Evolutionary conservation across 2,113 vertebrate species (phyloP).

Genomic region (Colossoma macropomum): DNA sequence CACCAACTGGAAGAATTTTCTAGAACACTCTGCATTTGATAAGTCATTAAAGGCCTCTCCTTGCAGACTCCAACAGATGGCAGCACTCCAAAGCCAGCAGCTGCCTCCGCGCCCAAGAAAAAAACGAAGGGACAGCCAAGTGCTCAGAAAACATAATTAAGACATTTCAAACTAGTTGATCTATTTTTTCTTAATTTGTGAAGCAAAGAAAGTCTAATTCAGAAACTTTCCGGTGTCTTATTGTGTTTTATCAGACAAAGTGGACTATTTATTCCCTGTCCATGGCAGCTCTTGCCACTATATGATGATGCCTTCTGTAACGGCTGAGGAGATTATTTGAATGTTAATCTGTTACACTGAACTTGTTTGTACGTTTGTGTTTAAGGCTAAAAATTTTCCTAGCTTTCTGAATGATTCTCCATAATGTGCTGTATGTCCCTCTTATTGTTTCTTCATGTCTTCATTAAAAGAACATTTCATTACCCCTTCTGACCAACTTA

Average conservation of each 20-base stretch:
- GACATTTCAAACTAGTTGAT: background rate
- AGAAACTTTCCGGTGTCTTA: background rate
- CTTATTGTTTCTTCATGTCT: conserved; percentile 2
- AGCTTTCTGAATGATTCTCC: background rate
- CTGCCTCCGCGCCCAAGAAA: background rate
- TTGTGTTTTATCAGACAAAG: background rate
- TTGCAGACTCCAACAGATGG: conserved; percentile 6
- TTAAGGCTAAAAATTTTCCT: background rate
- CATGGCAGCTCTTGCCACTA: background rate
- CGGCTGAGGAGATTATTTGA: background rate
- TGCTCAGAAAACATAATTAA: background rate
- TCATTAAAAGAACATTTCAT: background rate
- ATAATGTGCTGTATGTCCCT: background rate
- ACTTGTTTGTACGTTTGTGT: background rate
- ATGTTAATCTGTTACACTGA: background rate
- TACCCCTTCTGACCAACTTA: background rate
- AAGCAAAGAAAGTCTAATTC: background rate
- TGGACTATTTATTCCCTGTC: background rate
- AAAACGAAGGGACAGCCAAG: background rate
- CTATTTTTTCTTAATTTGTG: background rate
- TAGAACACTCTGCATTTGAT: background rate
- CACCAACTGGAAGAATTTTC: background rate
- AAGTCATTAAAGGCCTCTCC: background rate
- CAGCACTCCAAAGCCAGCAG: background rate
- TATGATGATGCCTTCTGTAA: conserved; percentile 12